phyloP scores from a whole-genome alignment of 2,888 invertebrate species.

The Falcaria lacertinaria region DNA sequence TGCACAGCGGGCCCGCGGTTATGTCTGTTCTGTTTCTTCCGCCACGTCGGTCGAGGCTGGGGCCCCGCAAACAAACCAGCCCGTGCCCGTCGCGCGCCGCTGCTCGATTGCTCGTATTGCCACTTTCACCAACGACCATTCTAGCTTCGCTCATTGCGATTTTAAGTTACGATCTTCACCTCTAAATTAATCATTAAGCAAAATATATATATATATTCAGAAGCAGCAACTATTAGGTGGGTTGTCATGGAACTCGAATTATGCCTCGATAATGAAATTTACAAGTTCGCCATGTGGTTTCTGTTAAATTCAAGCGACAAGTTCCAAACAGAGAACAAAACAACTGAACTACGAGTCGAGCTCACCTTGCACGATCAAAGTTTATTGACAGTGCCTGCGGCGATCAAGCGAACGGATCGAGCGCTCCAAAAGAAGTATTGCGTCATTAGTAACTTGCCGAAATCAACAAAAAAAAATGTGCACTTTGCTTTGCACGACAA shows the following conservation, averaged over 20 bases:
- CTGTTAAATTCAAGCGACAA: slow-evolving; percentile 37
- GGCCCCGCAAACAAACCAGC: slow-evolving; percentile 48
- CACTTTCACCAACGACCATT: slow-evolving; percentile 71
- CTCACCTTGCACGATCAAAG: slow-evolving; percentile 69
- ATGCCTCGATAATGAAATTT: neutral
- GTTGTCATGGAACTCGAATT: no score
- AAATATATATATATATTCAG: slow-evolving; percentile 9
- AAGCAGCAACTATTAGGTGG: no score
- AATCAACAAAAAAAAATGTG: slow-evolving; percentile 49
- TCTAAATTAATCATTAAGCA: slow-evolving; percentile 31
- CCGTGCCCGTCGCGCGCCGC: slow-evolving; percentile 74
- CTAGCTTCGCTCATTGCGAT: slow-evolving; percentile 49
- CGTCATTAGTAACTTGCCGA: slow-evolving; percentile 57
- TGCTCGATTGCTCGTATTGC: slow-evolving; percentile 66
- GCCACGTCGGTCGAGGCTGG: no score
- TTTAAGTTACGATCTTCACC: slow-evolving; percentile 57
- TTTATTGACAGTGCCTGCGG: slow-evolving; percentile 75
- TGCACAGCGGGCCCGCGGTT: slow-evolving; percentile 48
- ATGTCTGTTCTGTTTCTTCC: slow-evolving; percentile 61
- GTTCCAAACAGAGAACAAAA: slow-evolving; percentile 46
- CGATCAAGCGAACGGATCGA: slow-evolving; percentile 37
- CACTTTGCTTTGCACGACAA: slow-evolving; percentile 48
- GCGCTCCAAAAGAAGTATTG: slow-evolving; percentile 53
- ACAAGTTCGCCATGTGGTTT: slow-evolving; percentile 17
- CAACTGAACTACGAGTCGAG: slow-evolving; percentile 41